phyloP scores from a whole-genome alignment of 64 coral and sea anemone species.

The Montipora efflorescens region DNA sequence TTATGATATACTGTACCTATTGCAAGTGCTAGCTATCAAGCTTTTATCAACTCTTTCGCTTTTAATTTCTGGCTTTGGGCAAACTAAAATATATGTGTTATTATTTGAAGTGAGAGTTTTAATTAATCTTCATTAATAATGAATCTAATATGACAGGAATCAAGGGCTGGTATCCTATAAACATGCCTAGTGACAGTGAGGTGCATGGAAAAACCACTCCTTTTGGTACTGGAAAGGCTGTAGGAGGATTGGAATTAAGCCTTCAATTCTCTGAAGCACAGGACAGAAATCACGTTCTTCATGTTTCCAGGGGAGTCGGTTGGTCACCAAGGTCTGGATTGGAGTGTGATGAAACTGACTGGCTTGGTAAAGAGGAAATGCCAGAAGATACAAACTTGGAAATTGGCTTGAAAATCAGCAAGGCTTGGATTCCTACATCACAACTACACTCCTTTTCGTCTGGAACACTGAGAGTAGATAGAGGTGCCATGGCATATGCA shows the following conservation, averaged over 20 bases:
- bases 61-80: too few relatives aligned
- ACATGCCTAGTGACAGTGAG: neutral
- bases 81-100: too few relatives aligned
- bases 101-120: neutral
- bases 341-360: constrained; percentile 66
- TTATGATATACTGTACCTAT: too few relatives aligned
- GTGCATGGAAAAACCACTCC: neutral
- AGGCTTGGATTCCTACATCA: constrained; percentile 77
- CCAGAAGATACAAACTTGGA: constrained; percentile 5
- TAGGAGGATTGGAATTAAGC: constrained; percentile 88
- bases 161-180: constrained; percentile 68
- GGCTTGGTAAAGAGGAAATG: neutral
- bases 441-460: constrained; percentile 40
- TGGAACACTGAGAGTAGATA: constrained; percentile 21
- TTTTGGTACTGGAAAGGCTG: neutral
- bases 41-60: too few relatives aligned
- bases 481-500: constrained; percentile 69
- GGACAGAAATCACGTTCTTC: constrained; percentile 75
- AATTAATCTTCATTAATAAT: neutral
- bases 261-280: constrained; percentile 79
- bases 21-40: too few relatives aligned
- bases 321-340: constrained; percentile 81
- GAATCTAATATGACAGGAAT: constrained; percentile 30
- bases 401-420: constrained; percentile 70
- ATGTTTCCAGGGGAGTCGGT: constrained; percentile 76